Percentiles rank a stretch among this genome's conserved stretches.
Evolutionary conservation across 2,797 vertebrate genomes (phyloP).

Genomic region (Xiphophorus birchmanni): DNA sequence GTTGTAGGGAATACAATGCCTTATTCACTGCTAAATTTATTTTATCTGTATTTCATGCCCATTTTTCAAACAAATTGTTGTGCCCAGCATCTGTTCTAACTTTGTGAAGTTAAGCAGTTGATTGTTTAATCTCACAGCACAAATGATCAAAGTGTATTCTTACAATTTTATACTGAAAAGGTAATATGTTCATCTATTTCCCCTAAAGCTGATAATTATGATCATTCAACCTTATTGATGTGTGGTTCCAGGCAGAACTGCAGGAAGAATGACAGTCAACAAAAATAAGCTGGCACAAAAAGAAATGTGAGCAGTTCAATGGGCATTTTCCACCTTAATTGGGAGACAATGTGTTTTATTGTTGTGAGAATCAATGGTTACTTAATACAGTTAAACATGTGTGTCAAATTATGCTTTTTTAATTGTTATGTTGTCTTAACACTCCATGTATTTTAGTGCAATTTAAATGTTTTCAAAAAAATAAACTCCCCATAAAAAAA

Average conservation of each 20-base stretch:
- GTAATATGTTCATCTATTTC: background rate
- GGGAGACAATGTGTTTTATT: background rate
- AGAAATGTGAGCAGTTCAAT: background rate
- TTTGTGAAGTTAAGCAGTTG: background rate
- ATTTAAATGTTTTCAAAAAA: background rate
- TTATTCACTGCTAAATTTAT: background rate
- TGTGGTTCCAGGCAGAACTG: background rate
- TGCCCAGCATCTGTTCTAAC: background rate
- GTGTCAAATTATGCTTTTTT: background rate
- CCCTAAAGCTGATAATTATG: background rate
- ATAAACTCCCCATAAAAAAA: background rate
- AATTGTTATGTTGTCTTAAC: background rate
- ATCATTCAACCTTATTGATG: background rate
- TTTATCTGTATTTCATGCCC: background rate
- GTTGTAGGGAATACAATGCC: background rate
- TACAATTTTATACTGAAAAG: background rate
- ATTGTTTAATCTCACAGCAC: background rate
- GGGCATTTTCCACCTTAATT: too few relatives aligned
- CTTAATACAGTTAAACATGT: background rate
- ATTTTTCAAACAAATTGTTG: background rate
- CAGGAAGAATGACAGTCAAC: background rate
- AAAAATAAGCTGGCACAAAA: background rate
- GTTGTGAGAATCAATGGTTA: background rate
- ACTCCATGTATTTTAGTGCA: background rate
- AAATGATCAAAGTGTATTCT: background rate